These are phyloP conservation scores for Cheilosia scutellata DNA, from an alignment of 2,888 invertebrate species.

Conservation along the genomic window DNA sequence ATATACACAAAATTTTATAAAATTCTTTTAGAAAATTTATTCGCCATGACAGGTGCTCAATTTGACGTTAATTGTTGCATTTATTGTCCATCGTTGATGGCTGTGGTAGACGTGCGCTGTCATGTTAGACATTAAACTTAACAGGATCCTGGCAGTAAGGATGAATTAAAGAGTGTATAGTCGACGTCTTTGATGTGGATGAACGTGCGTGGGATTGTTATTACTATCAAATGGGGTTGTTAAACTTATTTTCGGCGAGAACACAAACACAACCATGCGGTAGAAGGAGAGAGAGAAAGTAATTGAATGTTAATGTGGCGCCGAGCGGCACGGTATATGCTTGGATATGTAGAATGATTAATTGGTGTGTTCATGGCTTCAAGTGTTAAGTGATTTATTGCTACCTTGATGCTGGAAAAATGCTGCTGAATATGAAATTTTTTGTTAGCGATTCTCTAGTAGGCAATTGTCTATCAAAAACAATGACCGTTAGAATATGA, in stretches of 20 bases:
- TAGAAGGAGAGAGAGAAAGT: constrained; percentile 3
- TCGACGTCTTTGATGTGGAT: constrained; percentile 15
- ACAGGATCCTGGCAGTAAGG: constrained; percentile 50
- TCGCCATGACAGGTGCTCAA: constrained; percentile 56
- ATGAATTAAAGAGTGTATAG: constrained; percentile 16
- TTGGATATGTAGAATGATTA: constrained; percentile 40
- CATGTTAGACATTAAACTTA: constrained; percentile 46
- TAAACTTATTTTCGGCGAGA: constrained; percentile 32
- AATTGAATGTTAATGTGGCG: constrained; percentile 34
- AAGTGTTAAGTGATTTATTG: constrained; percentile 37
- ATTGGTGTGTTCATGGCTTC: constrained; percentile 20
- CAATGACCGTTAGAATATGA: constrained; percentile 6
- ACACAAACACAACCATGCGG: background rate
- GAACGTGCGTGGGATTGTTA: constrained; percentile 58
- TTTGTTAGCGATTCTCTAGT: background rate
- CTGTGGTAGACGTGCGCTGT: constrained; percentile 40
- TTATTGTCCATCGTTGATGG: constrained; percentile 48
- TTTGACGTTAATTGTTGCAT: constrained; percentile 67
- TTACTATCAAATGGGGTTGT: constrained; percentile 52
- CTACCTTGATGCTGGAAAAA: constrained; percentile 8
- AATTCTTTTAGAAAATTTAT: constrained; percentile 38
- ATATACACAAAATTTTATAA: background rate
- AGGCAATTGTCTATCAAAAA: background rate
- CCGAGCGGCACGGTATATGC: constrained; percentile 5
- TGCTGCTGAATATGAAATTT: constrained; percentile 17